Evolutionary conservation across 2,888 invertebrate genomes (phyloP), one percentile per base, ranked within the genome.

Genomic region (Rotaria sp.): DNA sequence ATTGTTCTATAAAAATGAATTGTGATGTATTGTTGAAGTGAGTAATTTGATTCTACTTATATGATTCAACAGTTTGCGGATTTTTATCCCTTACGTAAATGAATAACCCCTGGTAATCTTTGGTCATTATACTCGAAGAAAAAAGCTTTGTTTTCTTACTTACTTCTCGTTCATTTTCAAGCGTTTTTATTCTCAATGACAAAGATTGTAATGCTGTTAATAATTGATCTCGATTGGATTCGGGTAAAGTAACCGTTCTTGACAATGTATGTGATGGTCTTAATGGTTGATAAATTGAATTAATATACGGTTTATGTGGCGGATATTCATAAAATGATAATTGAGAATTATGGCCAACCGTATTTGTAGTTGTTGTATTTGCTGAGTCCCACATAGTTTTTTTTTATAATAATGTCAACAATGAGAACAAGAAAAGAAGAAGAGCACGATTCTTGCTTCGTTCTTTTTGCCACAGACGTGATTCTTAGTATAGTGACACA

Each of bases 81-180:
- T 50, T 50, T 18, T 18, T 50, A 15, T 18, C 3, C 15, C 3
- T 50, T 50, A 50, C 18, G 15, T 18, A 50, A 4, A 50, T 50
- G 50, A 15, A 50, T 50, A 50, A 18, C 18, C 18, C 18, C 18
- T 15, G 50, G 15, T 50, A 50, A 50, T 50, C 15, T 50, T 50
- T 45, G 45, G 45, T 45, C 13, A 45, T 45, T 45, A 45, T 45
- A 45, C 8, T 45, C 13, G 8, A 8, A 50, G 18, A 50, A 50
- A 50, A 50, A 15, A 18, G 7, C 18, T 18, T 50, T 18, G 13
- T 50, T 11, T 80, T 67, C 8, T 26, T 26, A 80, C 75, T 15
- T n/a, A 80, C 80, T n/a, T 80, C 80, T 80, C 80, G 41, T 80
- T 80, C 80, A 80, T 45, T 45, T 80, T 80, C 80, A n/a, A 80